Conservation (phyloP, 2,113 vertebrate genomes). For the Leptosomus discolor region DNA sequence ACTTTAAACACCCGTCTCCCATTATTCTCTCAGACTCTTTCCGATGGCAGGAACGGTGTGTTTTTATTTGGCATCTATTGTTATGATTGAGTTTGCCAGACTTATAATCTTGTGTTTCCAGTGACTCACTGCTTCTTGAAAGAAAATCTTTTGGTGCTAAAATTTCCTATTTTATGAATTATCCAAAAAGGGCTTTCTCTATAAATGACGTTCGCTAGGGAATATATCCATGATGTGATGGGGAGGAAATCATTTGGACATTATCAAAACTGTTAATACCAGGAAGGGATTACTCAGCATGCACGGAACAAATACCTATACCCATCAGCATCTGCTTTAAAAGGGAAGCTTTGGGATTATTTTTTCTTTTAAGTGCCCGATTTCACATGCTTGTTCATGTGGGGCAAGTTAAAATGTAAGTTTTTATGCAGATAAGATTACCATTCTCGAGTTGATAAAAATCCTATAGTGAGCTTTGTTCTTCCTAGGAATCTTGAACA, state of each 20-base stretch:
- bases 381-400: background rate
- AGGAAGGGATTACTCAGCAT: slow-evolving; percentile 39
- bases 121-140: slow-evolving; percentile 40
- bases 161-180: slow-evolving; percentile 32
- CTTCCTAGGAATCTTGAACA: background rate
- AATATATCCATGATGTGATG: slow-evolving; percentile 1
- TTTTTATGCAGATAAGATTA: background rate
- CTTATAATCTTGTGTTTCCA: background rate
- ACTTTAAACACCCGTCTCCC: background rate
- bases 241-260: background rate
- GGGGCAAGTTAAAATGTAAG: background rate
- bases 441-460: background rate
- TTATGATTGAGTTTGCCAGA: slow-evolving; percentile 1
- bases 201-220: background rate
- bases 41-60: background rate
- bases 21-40: background rate
- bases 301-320: background rate
- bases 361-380: background rate
- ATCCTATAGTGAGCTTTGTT: background rate
- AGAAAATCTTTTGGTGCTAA: slow-evolving; percentile 10
- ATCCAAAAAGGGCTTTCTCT: background rate
- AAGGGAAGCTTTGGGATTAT: background rate
- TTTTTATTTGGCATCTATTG: slow-evolving; percentile 34
- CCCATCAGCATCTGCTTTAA: background rate
- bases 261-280: background rate